Base-by-base conservation (phyloP, 2,113 vertebrate species). In the Cynoglossus semilaevis region DNA sequence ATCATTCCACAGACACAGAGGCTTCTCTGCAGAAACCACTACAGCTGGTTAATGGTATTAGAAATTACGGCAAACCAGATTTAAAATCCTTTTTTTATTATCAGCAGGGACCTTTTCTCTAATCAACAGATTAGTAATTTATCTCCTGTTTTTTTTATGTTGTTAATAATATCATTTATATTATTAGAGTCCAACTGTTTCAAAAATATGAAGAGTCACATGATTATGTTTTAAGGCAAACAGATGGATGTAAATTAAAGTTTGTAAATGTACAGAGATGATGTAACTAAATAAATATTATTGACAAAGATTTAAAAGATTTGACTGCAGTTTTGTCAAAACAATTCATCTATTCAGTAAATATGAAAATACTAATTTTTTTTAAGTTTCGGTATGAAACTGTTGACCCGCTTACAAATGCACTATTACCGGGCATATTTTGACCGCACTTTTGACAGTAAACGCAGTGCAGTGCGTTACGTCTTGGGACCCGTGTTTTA, bases 211-310 rank as follows among this genome's bases (percentile, higher is more conserved):
- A 11, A 19, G 47, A 35, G 40, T 41, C 16, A 14, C 34, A 13
- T 65, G 16, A n/a, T 70, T 69, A 15, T 60, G 65, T 74, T 79
- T 76, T 82, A 59, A 51, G 69, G 65, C 68, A 59, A 74, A 79
- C 61, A 66, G 59, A 76, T 73, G 46, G 1, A 3, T 87, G 74
- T 83, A 76, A 86, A 88, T 88, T 88, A 88, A 80, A 56, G 22
- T 90, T 89, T 89, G 73, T 88, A 86, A 81, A 83, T 91, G 86
- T 90, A 90, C 82, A 92, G 84, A 89, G 79, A 87, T 85, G 59
- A 71, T 89, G 78, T 87, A 82, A 86, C 80, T 88, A 91, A 87
- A 90, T 90, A 91, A 85, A 86, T 16, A 74, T 79, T 81, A 85
- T 85, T 84, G 80, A 88, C 74, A 72, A 19, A 40, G 45, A 29